Conservation (phyloP, 2,113 vertebrate species). For the Oncorhynchus nerka region DNA sequence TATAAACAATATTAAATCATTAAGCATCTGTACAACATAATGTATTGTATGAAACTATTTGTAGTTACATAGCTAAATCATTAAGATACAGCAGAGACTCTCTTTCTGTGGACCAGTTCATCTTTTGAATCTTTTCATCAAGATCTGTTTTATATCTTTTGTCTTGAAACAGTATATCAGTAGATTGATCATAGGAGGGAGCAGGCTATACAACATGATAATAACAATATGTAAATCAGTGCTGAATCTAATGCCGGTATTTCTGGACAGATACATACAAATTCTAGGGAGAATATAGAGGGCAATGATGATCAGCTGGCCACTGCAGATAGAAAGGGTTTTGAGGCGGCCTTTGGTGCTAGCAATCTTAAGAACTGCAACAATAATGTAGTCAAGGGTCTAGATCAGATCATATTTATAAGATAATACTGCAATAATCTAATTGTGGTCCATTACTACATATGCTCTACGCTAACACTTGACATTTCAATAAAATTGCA, state of each 20-base stretch:
- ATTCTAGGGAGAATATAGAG: conserved; percentile 69
- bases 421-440: no score
- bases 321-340: conserved; percentile 61
- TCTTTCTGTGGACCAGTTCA: no score
- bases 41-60: no score
- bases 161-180: conserved; percentile 71
- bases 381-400: conserved; percentile 30
- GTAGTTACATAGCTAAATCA: no score
- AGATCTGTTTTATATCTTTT: conserved; percentile 58
- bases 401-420: no score
- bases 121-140: conserved; percentile 23
- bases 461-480: no score
- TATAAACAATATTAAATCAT: no score
- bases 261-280: conserved; percentile 56
- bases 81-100: no score
- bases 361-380: conserved; percentile 16
- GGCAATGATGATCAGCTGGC: conserved; percentile 66
- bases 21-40: no score
- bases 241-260: conserved; percentile 37
- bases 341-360: conserved; percentile 26
- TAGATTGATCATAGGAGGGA: conserved; percentile 66
- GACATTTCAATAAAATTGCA: no score
- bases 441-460: no score
- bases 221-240: conserved; percentile 55
- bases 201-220: conserved; percentile 66